Evolutionary conservation across 2,113 vertebrate species (phyloP).

Genomic region (Chlamydotis undulata): DNA sequence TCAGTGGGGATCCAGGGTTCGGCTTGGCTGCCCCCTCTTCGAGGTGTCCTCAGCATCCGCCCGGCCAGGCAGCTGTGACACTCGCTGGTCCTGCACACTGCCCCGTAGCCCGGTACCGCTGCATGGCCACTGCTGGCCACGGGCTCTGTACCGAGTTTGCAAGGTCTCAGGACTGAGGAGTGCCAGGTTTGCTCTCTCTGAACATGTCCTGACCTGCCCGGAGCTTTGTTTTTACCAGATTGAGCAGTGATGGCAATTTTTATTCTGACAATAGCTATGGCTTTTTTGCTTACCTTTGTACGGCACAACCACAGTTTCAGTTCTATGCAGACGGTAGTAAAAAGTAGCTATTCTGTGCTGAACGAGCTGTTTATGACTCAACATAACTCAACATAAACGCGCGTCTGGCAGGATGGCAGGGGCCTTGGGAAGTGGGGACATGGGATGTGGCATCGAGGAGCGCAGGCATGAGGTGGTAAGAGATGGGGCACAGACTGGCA

Average conservation of each 20-base stretch:
- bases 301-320: not conserved
- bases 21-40: no score
- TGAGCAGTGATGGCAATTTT: not conserved
- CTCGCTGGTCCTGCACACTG: not conserved
- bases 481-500: not conserved
- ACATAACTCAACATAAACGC: not conserved
- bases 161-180: accelerated
- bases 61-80: not conserved
- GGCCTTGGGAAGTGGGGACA: not conserved
- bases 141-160: not conserved
- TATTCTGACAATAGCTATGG: accelerated
- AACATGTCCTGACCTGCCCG: not conserved
- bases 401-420: accelerated
- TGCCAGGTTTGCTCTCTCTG: not conserved
- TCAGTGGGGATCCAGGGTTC: accelerated
- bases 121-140: accelerated
- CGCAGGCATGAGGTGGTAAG: not conserved
- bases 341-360: not conserved
- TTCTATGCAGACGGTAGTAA: not conserved
- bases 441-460: accelerated
- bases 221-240: not conserved
- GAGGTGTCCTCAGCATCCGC: not conserved
- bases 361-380: no score
- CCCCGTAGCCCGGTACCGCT: accelerated
- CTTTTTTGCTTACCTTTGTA: accelerated